These are phyloP conservation scores for Eupithecia vulgata DNA, from an alignment of 2,888 invertebrate species.

Conservation along the genomic window DNA sequence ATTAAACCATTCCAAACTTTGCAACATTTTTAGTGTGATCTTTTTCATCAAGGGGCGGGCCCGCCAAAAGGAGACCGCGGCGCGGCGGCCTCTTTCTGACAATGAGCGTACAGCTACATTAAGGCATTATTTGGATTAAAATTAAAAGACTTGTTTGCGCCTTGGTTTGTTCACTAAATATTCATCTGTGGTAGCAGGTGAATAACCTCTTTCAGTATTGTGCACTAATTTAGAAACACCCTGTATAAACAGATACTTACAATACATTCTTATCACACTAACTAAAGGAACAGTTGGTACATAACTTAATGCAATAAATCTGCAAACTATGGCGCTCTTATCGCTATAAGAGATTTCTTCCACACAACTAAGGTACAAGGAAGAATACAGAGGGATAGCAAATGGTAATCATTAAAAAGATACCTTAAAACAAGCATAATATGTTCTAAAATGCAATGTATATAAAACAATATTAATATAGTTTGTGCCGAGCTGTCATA, in stretches of 20 bases:
- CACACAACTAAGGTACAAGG: neutral
- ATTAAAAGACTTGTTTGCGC: no score
- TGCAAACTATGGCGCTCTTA: neutral
- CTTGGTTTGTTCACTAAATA: no score
- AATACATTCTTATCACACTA: neutral
- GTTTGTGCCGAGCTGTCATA: neutral
- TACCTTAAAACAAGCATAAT: neutral
- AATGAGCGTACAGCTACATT: no score
- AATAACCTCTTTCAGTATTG: no score
- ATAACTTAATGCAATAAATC: neutral
- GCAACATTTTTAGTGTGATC: no score
- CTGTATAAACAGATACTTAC: neutral
- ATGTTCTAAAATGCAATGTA: constrained; percentile 3
- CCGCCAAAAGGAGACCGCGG: no score
- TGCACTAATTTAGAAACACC: neutral
- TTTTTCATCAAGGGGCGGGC: no score
- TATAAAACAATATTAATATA: neutral
- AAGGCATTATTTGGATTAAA: no score
- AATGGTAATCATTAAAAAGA: neutral
- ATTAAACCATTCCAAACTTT: no score
- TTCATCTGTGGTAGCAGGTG: no score
- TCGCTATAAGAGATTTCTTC: neutral
- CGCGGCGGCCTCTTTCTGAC: no score
- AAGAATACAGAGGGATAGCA: neutral
- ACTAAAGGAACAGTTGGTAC: constrained; percentile 2